phyloP scores from a whole-genome alignment of 1,140 invertebrate genomes.

The Bactericera cockerelli region DNA sequence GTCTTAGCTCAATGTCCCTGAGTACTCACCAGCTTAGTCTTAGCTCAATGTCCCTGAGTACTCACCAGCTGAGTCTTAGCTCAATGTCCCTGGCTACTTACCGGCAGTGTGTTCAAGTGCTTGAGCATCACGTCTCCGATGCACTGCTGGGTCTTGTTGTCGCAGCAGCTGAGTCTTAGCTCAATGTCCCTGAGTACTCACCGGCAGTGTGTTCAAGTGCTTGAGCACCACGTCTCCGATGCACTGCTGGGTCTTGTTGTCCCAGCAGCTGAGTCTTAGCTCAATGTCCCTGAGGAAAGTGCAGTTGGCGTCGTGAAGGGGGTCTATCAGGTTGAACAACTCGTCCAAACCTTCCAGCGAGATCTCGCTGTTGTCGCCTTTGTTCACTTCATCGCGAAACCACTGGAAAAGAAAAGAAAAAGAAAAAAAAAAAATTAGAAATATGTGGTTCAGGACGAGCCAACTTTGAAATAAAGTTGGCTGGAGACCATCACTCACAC shows the following conservation, averaged over 20 bases:
- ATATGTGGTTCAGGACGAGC: too few relatives aligned
- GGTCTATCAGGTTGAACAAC: conserved; percentile 43
- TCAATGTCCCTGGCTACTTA: conserved; percentile 47
- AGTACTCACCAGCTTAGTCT: too few relatives aligned
- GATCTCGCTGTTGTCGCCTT: conserved; percentile 39
- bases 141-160: conserved; percentile 35
- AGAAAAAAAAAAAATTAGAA: too few relatives aligned
- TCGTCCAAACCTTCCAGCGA: conserved; percentile 30
- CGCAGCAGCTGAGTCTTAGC: conserved; percentile 44
- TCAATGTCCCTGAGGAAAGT: conserved; percentile 52
- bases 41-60: too few relatives aligned
- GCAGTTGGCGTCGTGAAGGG: conserved; percentile 47
- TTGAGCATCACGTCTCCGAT: conserved; percentile 52
- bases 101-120: conserved; percentile 40
- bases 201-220: conserved; percentile 40
- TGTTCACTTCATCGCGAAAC: conserved; percentile 48
- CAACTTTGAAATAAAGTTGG: too few relatives aligned
- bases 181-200: conserved; percentile 47
- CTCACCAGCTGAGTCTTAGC: conserved; percentile 44
- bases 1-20: too few relatives aligned
- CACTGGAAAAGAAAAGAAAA: conserved; percentile 36
- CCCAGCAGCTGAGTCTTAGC: conserved; percentile 44
- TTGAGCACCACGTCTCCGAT: conserved; percentile 52
- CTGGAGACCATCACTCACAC: too few relatives aligned
- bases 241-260: conserved; percentile 35